Conservation (phyloP, 1,140 invertebrate genomes). For the Battus philenor region DNA sequence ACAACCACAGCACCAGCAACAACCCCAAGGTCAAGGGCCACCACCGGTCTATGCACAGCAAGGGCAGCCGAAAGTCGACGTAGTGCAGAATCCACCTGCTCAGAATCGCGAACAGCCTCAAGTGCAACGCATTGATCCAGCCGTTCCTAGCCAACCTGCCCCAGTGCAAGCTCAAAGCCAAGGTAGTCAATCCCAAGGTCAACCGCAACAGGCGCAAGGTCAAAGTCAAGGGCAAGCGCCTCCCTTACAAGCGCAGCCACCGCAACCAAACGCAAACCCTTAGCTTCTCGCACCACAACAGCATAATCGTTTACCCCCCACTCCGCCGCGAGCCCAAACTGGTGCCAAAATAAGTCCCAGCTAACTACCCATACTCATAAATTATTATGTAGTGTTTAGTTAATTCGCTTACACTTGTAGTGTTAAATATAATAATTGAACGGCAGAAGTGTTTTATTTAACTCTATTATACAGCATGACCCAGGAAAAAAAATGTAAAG, state of each 20-base stretch:
- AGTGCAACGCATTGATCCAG: conserved; percentile 21
- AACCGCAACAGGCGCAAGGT: conserved; percentile 11
- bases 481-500: too few species aligned
- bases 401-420: not conserved
- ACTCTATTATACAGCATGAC: too few species aligned
- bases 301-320: not conserved
- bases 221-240: conserved; percentile 21
- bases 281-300: not conserved
- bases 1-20: conserved; percentile 14
- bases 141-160: conserved; percentile 25
- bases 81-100: not conserved
- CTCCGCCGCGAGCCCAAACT: too few species aligned
- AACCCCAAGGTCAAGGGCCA: conserved; percentile 18
- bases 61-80: conserved; percentile 7
- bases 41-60: conserved; percentile 15
- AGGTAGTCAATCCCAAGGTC: conserved; percentile 22
- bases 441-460: too few species aligned
- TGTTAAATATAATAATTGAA: too few species aligned
- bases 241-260: conserved; percentile 23
- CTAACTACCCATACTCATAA: not conserved
- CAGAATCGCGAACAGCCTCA: conserved; percentile 24
- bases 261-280: conserved; percentile 15
- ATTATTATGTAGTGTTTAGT: not conserved
- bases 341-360: not conserved
- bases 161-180: conserved; percentile 20